Evolutionary conservation across 1,140 invertebrate genomes (phyloP), one percentile per base, ranked within the genome.

Genomic region (Palaemon carinicauda): DNA sequence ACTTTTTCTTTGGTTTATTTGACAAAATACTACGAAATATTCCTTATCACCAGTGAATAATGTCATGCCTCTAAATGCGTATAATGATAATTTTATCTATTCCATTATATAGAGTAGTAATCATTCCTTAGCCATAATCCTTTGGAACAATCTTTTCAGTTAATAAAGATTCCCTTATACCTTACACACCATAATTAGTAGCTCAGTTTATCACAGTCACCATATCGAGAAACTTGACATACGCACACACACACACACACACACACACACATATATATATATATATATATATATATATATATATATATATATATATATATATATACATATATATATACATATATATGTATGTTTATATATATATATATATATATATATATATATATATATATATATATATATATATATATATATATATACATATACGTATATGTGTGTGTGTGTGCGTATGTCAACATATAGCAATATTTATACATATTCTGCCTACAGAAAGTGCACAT

Each of bases 301-400:
- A 24, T 69, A 69, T 69, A 69, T 24, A 69, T 69, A 69, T 69
- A 69, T 69, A 5, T 69, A n/a, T 69, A 2, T 65, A n/a, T 65
- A n/a, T 65, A n/a, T 65, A 2, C 21, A n/a, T 65, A 2, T 65
- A n/a, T 65, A 21, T 65, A 65, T 65, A n/a, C 21, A n/a, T n/a
- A 65, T 65, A 65, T 65, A 65, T 65, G 1, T 65, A 21, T 65
- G 21, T 65, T 1, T 21, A 65, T 65, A 65, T 65, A 65, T 65
- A 65, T 65, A 65, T 65, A 21, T 65, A 65, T 65, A n/a, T 65
- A 65, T 65, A 21, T 65, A 65, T 65, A 21, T 65, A 65, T 65
- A 65, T 65, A 65, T 65, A 65, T 65, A 65, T 65, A 65, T 65
- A 65, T 65, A n/a, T 65, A 65, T 65, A 65, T n/a, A 65, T 65